A percentile compares a stretch with the other conserved stretches of the same genome.
Conservation (phyloP, 2,797 vertebrate genomes). For the Varecia variegata region DNA sequence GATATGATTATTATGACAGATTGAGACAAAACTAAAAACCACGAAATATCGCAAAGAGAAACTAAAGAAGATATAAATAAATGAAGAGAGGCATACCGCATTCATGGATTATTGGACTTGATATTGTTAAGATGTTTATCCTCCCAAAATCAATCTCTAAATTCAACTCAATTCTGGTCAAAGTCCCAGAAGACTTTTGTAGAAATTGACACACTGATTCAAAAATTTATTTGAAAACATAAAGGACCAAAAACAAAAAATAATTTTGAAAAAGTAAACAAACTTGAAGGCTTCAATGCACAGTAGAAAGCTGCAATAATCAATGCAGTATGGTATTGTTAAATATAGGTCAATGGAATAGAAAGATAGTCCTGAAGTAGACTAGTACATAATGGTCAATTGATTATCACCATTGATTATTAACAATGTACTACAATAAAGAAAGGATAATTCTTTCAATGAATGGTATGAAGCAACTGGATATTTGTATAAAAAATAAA, state of each 20-base stretch:
- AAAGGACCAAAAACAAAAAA: neutral
- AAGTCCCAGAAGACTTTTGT: neutral
- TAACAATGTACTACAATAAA: neutral
- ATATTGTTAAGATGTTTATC: neutral
- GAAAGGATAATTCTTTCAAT: neutral
- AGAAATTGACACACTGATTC: neutral
- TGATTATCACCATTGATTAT: neutral
- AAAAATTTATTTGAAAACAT: neutral
- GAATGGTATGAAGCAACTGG: neutral
- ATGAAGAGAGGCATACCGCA: neutral
- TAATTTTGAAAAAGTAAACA: neutral
- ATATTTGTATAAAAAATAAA: neutral
- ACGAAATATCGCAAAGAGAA: neutral
- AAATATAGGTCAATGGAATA: neutral
- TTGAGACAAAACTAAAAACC: neutral
- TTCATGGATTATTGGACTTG: neutral
- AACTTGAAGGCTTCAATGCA: neutral
- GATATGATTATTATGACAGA: neutral
- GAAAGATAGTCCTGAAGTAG: neutral
- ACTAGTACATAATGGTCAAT: neutral
- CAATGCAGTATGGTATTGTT: neutral
- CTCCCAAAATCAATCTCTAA: neutral
- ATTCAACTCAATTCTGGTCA: neutral
- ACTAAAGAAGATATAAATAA: neutral
- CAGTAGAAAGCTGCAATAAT: neutral